phyloP scores from a whole-genome alignment of 2,888 invertebrate genomes.

The Phasia obesa region DNA sequence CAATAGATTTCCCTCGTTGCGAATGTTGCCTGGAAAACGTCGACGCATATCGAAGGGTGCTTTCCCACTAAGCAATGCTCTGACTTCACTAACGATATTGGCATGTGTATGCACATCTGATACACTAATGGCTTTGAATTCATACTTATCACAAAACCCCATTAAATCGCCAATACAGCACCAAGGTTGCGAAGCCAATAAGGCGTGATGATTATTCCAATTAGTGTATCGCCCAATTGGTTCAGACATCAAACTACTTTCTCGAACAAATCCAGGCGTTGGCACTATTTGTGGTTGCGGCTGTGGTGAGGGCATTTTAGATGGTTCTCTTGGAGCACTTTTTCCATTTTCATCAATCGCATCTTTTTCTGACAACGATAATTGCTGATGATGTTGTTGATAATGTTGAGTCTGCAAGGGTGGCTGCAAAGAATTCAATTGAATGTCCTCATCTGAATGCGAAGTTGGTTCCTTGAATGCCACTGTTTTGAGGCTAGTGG shows the following conservation, averaged over 20 bases:
- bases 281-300: not conserved
- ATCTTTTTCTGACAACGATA: not conserved
- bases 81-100: slow-evolving; percentile 76
- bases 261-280: slow-evolving; percentile 1
- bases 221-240: slow-evolving; percentile 74
- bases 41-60: slow-evolving; percentile 78
- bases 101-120: slow-evolving; percentile 76
- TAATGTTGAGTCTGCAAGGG: not conserved
- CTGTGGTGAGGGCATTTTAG: slow-evolving; percentile 34
- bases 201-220: slow-evolving; percentile 76
- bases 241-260: slow-evolving; percentile 29
- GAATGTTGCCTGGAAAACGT: slow-evolving; percentile 78
- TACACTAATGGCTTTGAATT: slow-evolving; percentile 77
- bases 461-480: slow-evolving; percentile 43
- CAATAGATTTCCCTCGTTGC: slow-evolving; percentile 78
- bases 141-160: slow-evolving; percentile 79
- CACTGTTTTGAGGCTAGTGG: slow-evolving; percentile 39
- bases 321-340: slow-evolving; percentile 12
- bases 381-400: slow-evolving; percentile 7
- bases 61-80: slow-evolving; percentile 73
- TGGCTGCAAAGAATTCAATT: not conserved
- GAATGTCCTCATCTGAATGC: slow-evolving; percentile 10
- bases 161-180: slow-evolving; percentile 79
- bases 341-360: slow-evolving; percentile 1
- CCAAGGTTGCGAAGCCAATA: slow-evolving; percentile 76